Base-by-base conservation (phyloP, 2,888 invertebrate genomes). In the Dasypogon diadema region DNA sequence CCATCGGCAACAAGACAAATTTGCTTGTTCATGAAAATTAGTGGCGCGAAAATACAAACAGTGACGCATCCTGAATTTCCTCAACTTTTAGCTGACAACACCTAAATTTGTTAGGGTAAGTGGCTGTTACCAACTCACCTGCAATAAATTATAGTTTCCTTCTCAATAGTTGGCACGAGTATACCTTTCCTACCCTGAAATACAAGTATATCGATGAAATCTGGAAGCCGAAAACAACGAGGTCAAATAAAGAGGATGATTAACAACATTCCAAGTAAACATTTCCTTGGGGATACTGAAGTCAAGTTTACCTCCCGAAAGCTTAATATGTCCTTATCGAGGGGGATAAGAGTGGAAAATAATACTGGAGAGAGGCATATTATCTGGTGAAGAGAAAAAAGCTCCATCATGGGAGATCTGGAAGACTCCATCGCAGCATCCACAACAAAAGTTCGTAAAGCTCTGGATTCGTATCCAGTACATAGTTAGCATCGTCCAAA, bases 401-500 rank as follows among this genome's bases (percentile, higher is more conserved):
- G 51, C 51, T 51, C 12, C 6, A 21, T 12, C 12, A 14, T 22
- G 21, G 21, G 8, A 65, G 24, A 65, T 46, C 42, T 42, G 10
- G 2, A 8, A 18, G 8, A 14, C 2, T 46, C n/a, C 12, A 37
- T 48, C 46, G 10, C 48, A 65, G 46, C 65, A 65, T 65, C 65
- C 30, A 12, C 30, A 70, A 24, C 42, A 73, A 73, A 73, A 42
- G 26, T 73, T 42, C 14, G 12, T n/a, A 58, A 58, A 73, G 73
- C 73, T 73, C 10, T 42, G 24, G 18, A 30, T 24, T 60, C 42
- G 46, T 60, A 63, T 51, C 63, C 37, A 65, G 16, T 51, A 70
- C 22, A 46, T 34, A 73, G 55, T 68, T 74, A 75, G 75, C 77
- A 75, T 75, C 77, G 72, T 51, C 55, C 42, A 21, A 65, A 48